Base-by-base conservation (phyloP, 1,140 invertebrate species). In the Temnothorax nylanderi region DNA sequence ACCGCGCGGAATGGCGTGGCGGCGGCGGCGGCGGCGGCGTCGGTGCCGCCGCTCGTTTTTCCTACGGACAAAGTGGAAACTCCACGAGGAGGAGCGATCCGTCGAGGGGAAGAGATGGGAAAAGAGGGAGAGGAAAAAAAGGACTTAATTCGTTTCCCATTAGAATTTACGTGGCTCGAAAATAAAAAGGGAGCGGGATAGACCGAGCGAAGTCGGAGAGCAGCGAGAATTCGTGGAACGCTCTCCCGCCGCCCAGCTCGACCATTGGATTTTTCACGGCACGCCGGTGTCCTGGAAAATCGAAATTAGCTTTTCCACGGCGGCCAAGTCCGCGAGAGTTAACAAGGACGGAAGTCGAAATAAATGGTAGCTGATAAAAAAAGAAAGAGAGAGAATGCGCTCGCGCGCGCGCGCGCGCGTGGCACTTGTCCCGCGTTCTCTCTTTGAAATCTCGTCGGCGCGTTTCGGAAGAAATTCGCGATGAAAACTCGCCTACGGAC, bases 111-210 rank as follows among this genome's bases (percentile, higher is more conserved):
- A 41, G 51, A 76, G 34, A 3, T 7, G 21, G 54, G 21, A 34
- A 47, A 7, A 18, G 5, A 26, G 56, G 47, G 13, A 54, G 18
- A 21, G 37, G 18, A 11, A 34, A 65, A 89, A 74, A 81, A 69
- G 69, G 51, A 71, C 85, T 89, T 89, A 90, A 90, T 90, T 90
- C 89, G 89, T 90, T 87, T 85, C 88, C 88, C 80, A 89, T 90
- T 87, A 87, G 85, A 90, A 90, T 90, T 87, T 85, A 89, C 88
- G 88, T 80, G 77, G 71, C 71, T 60, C 62, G 56, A 71, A 85
- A 89, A 87, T 86, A 87, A 87, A 87, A 87, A 90, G 80, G 80
- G 87, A 89, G 82, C 49, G 26, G 49, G 56, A 64, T 65, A 65
- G 85, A 60, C 49, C 4, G 16, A 65, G 21, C 54, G 54, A 56